Evolutionary conservation across 2,888 invertebrate genomes (phyloP).

Genomic region (Hecatera dysodea): DNA sequence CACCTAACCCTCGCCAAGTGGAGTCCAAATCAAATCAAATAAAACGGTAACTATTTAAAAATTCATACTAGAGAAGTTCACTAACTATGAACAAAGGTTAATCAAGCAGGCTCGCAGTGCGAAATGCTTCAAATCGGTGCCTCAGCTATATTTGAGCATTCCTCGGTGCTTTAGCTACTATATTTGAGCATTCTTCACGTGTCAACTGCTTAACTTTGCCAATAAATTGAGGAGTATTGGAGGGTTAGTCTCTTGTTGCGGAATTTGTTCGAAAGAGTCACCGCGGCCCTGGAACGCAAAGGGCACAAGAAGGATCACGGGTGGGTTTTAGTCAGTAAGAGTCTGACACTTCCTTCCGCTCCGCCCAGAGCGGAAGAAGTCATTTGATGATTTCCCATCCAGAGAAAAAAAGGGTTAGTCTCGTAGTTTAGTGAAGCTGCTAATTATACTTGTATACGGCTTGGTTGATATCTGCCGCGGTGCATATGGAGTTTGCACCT

Average conservation of each 20-base stretch:
- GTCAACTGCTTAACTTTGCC: conserved; percentile 14
- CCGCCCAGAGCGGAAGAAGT: too few relatives aligned
- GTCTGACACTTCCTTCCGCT: too few relatives aligned
- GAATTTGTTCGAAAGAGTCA: too few relatives aligned
- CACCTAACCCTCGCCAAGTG: background rate
- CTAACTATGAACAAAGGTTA: conserved; percentile 53
- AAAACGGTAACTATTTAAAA: conserved; percentile 47
- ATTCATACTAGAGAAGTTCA: conserved; percentile 34
- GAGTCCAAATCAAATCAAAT: conserved; percentile 9
- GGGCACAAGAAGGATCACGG: too few relatives aligned
- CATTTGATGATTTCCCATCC: too few relatives aligned
- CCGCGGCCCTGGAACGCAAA: too few relatives aligned
- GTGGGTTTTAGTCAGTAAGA: too few relatives aligned
- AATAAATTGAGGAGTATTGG: conserved; percentile 35
- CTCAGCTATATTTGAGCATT: conserved; percentile 40
- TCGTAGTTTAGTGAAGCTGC: too few relatives aligned
- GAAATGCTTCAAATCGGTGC: conserved; percentile 40
- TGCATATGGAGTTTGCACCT: too few relatives aligned
- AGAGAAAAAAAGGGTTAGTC: too few relatives aligned
- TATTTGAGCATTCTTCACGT: conserved; percentile 47
- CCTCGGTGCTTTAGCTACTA: conserved; percentile 24
- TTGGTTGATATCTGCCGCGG: too few relatives aligned
- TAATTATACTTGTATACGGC: too few relatives aligned
- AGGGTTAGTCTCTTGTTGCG: background rate
- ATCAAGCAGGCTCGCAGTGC: conserved; percentile 41